Evolutionary conservation across 2,797 vertebrate species (phyloP).

Genomic region (Carcharodon carcharias): DNA sequence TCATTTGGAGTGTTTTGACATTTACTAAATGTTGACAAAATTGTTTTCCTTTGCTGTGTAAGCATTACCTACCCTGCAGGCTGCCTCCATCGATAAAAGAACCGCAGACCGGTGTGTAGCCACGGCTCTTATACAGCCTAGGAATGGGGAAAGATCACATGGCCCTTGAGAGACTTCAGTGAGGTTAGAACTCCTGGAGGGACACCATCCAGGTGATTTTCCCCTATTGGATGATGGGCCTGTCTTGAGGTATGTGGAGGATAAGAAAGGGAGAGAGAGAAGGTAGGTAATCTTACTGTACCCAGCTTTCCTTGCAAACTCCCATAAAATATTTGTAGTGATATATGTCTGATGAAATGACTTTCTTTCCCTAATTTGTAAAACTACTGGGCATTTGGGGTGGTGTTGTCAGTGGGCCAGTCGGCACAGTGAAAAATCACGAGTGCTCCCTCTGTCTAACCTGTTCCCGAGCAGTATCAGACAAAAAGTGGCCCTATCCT

Average conservation of each 20-base stretch:
- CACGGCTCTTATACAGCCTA: constrained; percentile 8
- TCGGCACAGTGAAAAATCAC: neutral
- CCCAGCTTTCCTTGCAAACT: constrained; percentile 10
- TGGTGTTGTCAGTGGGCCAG: neutral
- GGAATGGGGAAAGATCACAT: constrained; percentile 11
- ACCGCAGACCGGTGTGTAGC: neutral
- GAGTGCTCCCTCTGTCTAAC: neutral
- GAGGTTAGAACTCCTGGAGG: constrained; percentile 23
- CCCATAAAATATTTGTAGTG: neutral
- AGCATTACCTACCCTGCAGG: constrained; percentile 15
- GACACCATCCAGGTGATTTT: neutral
- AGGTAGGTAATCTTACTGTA: constrained; percentile 23
- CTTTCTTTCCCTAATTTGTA: neutral
- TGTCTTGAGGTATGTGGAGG: constrained; percentile 29
- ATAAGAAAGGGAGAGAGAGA: constrained; percentile 20
- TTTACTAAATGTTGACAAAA: constrained; percentile 9
- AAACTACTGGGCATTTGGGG: neutral
- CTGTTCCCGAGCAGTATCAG: neutral
- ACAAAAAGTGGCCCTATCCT: neutral
- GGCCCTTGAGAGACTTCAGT: constrained; percentile 9
- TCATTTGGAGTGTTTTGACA: constrained; percentile 17
- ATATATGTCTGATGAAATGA: neutral
- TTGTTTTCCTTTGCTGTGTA: constrained; percentile 26
- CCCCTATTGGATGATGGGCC: constrained; percentile 14
- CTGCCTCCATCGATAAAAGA: constrained; percentile 16